Conservation (phyloP, 2,797 vertebrate genomes). For the Helicolenus hilgendorfi region DNA sequence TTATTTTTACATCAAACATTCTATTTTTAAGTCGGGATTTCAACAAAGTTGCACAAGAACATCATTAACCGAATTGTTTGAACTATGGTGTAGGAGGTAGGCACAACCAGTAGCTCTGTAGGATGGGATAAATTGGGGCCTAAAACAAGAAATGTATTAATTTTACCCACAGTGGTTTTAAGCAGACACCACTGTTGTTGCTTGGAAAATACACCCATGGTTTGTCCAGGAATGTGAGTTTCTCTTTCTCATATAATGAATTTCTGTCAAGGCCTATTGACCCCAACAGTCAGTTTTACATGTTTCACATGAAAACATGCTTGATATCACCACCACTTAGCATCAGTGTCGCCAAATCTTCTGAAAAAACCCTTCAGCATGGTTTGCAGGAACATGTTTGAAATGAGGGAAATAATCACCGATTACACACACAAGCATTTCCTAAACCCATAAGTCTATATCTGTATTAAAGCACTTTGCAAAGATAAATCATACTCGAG, state of each 20-base stretch:
- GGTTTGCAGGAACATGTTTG: background rate
- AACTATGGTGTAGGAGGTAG: background rate
- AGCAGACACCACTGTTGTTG: background rate
- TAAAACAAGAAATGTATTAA: background rate
- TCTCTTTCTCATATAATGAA: background rate
- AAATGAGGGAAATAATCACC: background rate
- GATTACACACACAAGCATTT: background rate
- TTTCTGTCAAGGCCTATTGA: background rate
- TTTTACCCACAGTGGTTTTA: background rate
- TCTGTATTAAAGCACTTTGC: background rate
- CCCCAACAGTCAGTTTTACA: background rate
- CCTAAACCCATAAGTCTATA: background rate
- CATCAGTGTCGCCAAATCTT: background rate
- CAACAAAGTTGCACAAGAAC: background rate
- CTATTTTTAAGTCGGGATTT: background rate
- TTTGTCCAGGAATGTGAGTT: background rate
- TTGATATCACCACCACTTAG: background rate
- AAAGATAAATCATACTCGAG: conserved; percentile 8
- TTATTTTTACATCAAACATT: background rate
- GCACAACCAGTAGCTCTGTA: background rate
- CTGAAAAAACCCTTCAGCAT: background rate
- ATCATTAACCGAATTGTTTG: background rate
- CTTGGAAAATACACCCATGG: background rate
- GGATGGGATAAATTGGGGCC: too few relatives aligned
- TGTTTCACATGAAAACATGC: conserved; percentile 1